phyloP scores from a whole-genome alignment of 2,113 vertebrate species.

The Xiphias gladius region DNA sequence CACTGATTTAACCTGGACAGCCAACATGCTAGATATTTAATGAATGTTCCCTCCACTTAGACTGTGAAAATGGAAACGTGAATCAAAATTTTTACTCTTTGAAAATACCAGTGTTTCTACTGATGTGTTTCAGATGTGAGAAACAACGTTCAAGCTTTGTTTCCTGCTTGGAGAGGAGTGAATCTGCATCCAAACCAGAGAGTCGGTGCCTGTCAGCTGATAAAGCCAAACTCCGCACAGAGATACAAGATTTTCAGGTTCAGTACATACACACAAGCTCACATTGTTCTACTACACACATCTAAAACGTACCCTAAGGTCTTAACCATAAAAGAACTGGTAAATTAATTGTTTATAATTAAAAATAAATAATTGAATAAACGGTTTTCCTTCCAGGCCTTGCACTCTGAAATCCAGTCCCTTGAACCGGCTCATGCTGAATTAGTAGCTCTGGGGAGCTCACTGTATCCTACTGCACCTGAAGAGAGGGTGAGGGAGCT shows the following conservation, averaged over 20 bases:
- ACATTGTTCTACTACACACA: background rate
- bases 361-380: background rate
- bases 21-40: background rate
- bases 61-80: background rate
- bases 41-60: background rate
- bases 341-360: background rate
- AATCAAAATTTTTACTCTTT: background rate
- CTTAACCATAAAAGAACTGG: background rate
- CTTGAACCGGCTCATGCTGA: conserved; percentile 79
- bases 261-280: background rate
- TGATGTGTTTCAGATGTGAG: conserved; percentile 87
- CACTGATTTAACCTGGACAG: background rate
- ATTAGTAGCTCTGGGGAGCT: conserved; percentile 83
- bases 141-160: conserved; percentile 89
- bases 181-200: conserved; percentile 82
- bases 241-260: conserved; percentile 91
- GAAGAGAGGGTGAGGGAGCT: conserved; percentile 81
- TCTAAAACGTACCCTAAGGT: background rate
- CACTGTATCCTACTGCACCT: conserved; percentile 84
- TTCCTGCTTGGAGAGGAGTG: conserved; percentile 90
- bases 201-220: conserved; percentile 86
- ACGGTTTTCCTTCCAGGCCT: conserved; percentile 79
- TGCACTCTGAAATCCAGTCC: conserved; percentile 84
- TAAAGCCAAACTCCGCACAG: conserved; percentile 88
- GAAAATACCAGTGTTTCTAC: background rate